Evolutionary conservation across 92 coral and sea anemone species (phyloP), one percentile per base, ranked within the genome.

Genomic region (Isaurus tuberculatus): DNA sequence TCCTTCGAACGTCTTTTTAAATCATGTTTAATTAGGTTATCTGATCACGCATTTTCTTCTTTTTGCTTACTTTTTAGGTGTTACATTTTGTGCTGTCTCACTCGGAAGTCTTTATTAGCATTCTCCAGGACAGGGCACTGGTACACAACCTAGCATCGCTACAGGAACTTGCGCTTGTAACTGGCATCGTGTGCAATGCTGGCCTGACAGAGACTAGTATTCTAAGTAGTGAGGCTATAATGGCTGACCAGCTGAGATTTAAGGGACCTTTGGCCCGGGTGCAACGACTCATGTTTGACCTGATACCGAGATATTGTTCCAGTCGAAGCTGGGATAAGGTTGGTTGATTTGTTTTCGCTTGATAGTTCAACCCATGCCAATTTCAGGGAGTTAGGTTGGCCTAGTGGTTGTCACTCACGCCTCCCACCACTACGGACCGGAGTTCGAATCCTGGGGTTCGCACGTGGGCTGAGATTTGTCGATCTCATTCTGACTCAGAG

Each of bases 261-360:
- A 91, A 94, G 43, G 99, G 97, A 81, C 99, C 97, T 42, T 81
- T 96, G 90, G 94, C 99, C 26, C 92, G 99, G 51, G 93, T 94
- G 60, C 95, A 96, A 70, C 86, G 99, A 49, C 90, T 96, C 3
- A 92, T 94, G 98, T 74, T 96, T 85, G 98, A 94, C 8, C 75
- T 96, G 66, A 85, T 96, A 34, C 99, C 98, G 27, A 89, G 92
- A 72, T 96, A 96, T 60, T 94, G 98, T 86, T 92, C 97, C 28
- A 93, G 88, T 26, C 93, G 92, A 1, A 89, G 84, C 73, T 96
- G 99, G 99, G 99, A 92, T 28, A 90, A 91, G 92, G 98, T 91
- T 48, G 42, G 89, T 70, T 9, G 10, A 29, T n/a, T 2, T 63
- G 23, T 15, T 63, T 63, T 13, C 3, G 2, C 68, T 20, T 5